Evolutionary conservation across 2,113 vertebrate species (phyloP).

Genomic region (Panthera uncia): DNA sequence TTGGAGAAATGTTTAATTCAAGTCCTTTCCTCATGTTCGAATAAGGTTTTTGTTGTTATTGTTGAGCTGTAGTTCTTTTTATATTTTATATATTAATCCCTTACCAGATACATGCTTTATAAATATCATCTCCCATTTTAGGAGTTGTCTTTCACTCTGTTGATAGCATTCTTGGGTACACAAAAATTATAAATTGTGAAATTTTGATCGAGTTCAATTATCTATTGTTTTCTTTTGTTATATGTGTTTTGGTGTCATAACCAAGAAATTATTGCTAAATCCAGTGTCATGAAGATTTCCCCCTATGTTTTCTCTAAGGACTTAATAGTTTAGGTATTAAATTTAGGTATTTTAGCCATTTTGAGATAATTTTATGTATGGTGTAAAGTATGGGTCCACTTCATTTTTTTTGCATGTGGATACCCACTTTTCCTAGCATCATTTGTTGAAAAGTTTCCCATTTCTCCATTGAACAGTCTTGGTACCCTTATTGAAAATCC

Average conservation of each 20-base stretch:
- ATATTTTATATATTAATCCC: not conserved
- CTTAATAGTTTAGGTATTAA: not conserved
- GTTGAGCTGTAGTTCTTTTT: not conserved
- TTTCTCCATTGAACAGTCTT: not conserved
- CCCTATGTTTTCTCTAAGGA: not conserved
- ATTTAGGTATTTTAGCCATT: not conserved
- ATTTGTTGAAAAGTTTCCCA: not conserved
- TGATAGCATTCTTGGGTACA: not conserved
- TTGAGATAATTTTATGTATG: not conserved
- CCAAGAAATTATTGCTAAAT: not conserved
- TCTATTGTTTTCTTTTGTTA: not conserved
- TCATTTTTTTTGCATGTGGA: not conserved
- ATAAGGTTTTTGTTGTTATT: not conserved
- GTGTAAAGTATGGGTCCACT: not conserved
- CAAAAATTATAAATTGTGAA: not conserved
- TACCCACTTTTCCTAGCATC: not conserved
- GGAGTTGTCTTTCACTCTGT: not conserved
- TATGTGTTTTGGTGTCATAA: not conserved
- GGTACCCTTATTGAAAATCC: not conserved
- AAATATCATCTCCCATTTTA: not conserved
- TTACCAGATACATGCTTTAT: not conserved
- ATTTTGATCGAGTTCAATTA: not conserved
- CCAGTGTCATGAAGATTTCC: not conserved
- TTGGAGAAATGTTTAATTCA: not conserved
- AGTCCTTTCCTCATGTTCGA: not conserved